A percentile compares a stretch with the other conserved stretches of the same genome.
phyloP scores from a whole-genome alignment of 1,140 invertebrate species.

The Pogonognathellus flavescens region DNA sequence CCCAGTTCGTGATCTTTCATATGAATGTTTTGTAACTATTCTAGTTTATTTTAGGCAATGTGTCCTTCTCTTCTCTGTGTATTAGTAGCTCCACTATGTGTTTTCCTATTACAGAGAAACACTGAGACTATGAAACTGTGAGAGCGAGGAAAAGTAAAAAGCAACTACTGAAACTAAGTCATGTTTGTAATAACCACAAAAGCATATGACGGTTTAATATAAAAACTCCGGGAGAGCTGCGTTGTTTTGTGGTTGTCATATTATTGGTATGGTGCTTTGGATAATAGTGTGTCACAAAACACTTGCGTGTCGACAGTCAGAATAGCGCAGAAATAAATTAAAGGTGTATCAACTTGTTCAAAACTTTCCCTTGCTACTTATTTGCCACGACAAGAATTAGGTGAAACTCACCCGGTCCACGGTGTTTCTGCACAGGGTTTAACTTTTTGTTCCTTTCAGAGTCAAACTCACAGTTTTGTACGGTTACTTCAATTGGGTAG shows the following conservation, averaged over 20 bases:
- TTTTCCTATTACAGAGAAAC: no score
- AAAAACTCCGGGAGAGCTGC: no score
- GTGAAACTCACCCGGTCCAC: neutral
- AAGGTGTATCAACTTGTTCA: conserved; percentile 27
- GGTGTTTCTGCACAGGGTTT: conserved; percentile 1
- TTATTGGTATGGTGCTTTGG: no score
- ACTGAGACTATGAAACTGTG: no score
- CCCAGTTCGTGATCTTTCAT: conserved; percentile 52
- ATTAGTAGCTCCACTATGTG: neutral
- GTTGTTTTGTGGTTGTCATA: no score
- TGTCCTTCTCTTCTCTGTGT: neutral
- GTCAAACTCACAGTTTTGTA: neutral
- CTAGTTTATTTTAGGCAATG: conserved; percentile 26
- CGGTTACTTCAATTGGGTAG: neutral
- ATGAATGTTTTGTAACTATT: conserved; percentile 31
- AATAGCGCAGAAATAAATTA: conserved; percentile 19
- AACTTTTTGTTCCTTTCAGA: neutral
- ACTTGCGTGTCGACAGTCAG: neutral
- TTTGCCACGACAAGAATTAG: conserved; percentile 17
- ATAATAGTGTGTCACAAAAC: no score
- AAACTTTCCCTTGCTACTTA: conserved; percentile 22
- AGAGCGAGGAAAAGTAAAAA: no score
- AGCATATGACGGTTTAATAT: no score
- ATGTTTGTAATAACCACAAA: no score
- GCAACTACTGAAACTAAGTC: no score